These are phyloP conservation scores for Notiomystis cincta DNA, from an alignment of 2,113 vertebrate species.

Conservation along the genomic window DNA sequence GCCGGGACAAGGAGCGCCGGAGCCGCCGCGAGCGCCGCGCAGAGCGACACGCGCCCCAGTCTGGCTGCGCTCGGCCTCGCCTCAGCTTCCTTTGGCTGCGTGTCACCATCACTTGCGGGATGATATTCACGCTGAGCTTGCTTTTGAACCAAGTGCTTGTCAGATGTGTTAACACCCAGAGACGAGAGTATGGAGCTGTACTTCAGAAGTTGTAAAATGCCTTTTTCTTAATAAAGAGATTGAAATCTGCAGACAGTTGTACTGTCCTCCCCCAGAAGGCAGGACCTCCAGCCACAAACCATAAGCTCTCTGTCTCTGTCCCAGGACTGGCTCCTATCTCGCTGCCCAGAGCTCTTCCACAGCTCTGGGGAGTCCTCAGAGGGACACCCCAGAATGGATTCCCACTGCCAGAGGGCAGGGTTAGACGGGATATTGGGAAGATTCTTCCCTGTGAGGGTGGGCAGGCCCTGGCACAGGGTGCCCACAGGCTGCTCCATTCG, in stretches of 20 bases:
- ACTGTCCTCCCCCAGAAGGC: neutral
- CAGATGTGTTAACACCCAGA: slow-evolving; percentile 20
- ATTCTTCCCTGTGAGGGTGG: neutral
- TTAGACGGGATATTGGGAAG: neutral
- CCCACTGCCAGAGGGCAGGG: neutral
- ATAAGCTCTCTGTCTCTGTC: fast-evolving
- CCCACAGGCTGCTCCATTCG: neutral
- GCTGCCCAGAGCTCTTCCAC: neutral
- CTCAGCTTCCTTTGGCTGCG: too few species aligned
- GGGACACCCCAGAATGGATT: neutral
- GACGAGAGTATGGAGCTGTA: slow-evolving; percentile 49
- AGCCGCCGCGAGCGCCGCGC: too few species aligned
- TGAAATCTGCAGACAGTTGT: neutral
- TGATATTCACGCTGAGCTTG: neutral
- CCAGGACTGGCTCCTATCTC: neutral
- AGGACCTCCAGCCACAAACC: neutral
- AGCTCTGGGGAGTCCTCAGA: neutral
- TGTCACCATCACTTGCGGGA: neutral
- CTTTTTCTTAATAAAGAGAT: slow-evolving; percentile 74
- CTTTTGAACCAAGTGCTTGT: slow-evolving; percentile 71
- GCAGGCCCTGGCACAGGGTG: neutral
- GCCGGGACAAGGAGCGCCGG: neutral
- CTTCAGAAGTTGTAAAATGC: slow-evolving; percentile 55
- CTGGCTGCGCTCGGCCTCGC: too few species aligned
- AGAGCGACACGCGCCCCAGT: too few species aligned